A percentile compares a stretch with the other conserved stretches of the same genome.
Evolutionary conservation across 2,113 vertebrate species (phyloP).

Genomic region (Labeo rohita): DNA sequence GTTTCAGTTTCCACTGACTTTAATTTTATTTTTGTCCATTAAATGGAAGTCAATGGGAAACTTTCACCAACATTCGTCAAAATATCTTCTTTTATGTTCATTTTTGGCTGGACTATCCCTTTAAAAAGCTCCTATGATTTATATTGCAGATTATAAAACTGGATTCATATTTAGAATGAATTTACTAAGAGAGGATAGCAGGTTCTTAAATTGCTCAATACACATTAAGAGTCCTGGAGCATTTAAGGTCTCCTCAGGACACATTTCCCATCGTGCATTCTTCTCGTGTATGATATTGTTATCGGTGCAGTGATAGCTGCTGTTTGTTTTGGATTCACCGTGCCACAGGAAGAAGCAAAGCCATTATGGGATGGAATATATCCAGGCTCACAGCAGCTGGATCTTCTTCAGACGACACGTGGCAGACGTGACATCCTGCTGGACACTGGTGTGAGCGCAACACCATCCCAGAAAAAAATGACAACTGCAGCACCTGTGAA

Average conservation of each 20-base stretch:
- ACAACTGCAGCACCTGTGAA: background rate
- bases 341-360: conserved; percentile 35
- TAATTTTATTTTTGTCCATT: too few relatives aligned
- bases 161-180: background rate
- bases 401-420: conserved; percentile 73
- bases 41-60: background rate
- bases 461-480: background rate
- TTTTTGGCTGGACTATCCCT: background rate
- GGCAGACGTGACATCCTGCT: conserved; percentile 60
- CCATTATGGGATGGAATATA: conserved; percentile 57
- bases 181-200: too few relatives aligned
- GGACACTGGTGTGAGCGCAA: background rate
- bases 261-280: background rate
- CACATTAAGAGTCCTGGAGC: background rate
- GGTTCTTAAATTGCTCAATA: background rate
- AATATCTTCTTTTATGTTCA: background rate
- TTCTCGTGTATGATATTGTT: background rate
- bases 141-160: background rate
- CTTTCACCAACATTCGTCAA: background rate
- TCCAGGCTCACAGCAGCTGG: conserved; percentile 76
- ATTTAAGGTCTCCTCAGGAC: background rate
- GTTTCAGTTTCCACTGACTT: too few relatives aligned
- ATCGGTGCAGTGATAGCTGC: background rate
- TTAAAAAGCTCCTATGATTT: background rate
- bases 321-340: conserved; percentile 59